Conservation (phyloP, 2,113 vertebrate species). For the Trogon melanurus region DNA sequence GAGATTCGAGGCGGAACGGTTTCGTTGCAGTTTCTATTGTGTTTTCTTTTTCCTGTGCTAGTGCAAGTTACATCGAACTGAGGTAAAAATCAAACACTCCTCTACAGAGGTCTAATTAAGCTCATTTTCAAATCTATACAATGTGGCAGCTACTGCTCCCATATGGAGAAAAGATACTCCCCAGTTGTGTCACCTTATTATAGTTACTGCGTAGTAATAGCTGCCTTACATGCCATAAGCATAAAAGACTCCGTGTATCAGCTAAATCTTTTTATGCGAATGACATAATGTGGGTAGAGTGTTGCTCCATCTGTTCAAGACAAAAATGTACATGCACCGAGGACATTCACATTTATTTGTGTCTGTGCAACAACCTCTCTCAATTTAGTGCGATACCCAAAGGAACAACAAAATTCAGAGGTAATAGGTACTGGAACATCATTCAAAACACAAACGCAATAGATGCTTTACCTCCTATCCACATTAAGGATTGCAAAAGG, state of each 20-base stretch:
- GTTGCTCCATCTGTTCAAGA: slow-evolving; percentile 39
- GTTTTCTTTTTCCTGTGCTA: background rate
- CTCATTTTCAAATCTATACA: slow-evolving; percentile 2
- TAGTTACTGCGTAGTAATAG: slow-evolving; percentile 19
- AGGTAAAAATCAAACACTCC: background rate
- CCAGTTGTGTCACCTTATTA: background rate
- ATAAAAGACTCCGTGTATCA: slow-evolving; percentile 24
- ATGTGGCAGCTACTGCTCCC: background rate
- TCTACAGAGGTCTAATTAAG: slow-evolving; percentile 11
- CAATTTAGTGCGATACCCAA: background rate
- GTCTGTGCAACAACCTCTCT: background rate
- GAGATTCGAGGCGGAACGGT: accelerated
- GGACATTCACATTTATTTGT: slow-evolving; percentile 3
- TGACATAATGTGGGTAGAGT: background rate
- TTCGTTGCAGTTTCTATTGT: background rate
- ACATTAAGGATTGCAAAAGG: background rate
- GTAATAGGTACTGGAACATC: background rate
- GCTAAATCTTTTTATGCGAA: slow-evolving; percentile 3
- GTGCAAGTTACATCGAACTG: background rate
- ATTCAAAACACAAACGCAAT: background rate
- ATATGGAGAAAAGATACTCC: background rate
- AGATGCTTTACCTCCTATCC: accelerated
- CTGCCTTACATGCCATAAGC: background rate
- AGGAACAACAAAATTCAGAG: background rate
- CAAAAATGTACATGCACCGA: background rate